Evolutionary conservation across 2,888 invertebrate species (phyloP), one percentile per base, ranked within the genome.

Genomic region (Lepidochrysops patricia): DNA sequence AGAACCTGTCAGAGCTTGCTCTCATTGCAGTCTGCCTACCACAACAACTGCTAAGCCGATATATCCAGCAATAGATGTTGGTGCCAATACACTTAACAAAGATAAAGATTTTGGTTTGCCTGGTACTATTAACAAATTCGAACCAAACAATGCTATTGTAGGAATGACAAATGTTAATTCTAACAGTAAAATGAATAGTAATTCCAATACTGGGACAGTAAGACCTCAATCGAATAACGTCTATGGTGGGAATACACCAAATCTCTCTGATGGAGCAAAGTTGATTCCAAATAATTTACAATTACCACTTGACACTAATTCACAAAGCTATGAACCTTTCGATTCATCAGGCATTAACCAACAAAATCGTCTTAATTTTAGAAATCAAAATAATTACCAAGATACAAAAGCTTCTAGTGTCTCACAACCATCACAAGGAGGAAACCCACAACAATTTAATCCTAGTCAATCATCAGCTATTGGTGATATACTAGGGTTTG

Each of bases 21-120:
- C 91, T 23, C 85, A 89, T 63, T 93, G 93, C 70, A 90, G 91
- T 63, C 80, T 92, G 54, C 91, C 92, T 1, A 87, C 90, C 2
- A 89, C 90, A 1, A 82, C 89, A 0, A 83, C 84, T 68, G 68
- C 62, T 74, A 80, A 58, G 81, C 80, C 58, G 61, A 63, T 57
- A 66, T 76, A 23, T n/a, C 0, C 19, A 9, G 19, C 25, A 50
- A 9, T 57, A 54, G 57, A 54, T 13, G 12, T 26, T 35, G 26
- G 26, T 19, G 37, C 5, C 27, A 15, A 54, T 13, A 6, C 58
- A 7, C 32, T 9, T 29, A 52, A 59, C 9, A 32, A 29, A 12
- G 19, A 19, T 13, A 26, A 50, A 34, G 69, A 34, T 2, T 49
- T 25, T 1, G 4, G 23, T 25, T 4, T 43, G 23, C 50, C 25